These are phyloP conservation scores for Dasypolia templi DNA, from an alignment of 2,888 invertebrate species.

Conservation along the genomic window DNA sequence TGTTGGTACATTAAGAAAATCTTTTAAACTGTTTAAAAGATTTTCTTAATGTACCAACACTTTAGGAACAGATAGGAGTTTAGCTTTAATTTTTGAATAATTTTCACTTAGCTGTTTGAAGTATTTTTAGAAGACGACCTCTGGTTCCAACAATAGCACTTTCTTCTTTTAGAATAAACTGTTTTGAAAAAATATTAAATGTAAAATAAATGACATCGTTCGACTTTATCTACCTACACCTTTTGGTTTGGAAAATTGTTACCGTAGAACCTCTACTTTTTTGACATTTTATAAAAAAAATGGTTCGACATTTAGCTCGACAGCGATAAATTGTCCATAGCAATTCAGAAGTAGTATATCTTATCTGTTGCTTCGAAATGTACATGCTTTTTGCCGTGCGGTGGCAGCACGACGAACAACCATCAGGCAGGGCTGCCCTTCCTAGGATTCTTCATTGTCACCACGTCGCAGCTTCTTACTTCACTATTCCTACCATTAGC, in stretches of 20 bases:
- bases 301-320: conserved; percentile 60
- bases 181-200: too few relatives aligned
- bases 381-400: conserved; percentile 86
- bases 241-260: neutral
- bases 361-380: conserved; percentile 86
- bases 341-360: conserved; percentile 84
- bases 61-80: conserved; percentile 26
- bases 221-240: too few relatives aligned
- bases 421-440: conserved; percentile 82
- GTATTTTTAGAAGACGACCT: neutral
- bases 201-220: too few relatives aligned
- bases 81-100: conserved; percentile 18
- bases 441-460: conserved; percentile 67
- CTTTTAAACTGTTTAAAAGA: too few relatives aligned
- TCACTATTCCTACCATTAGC: conserved; percentile 62
- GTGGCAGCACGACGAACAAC: conserved; percentile 85
- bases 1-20: too few relatives aligned
- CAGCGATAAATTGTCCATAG: conserved; percentile 45
- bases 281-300: conserved; percentile 8
- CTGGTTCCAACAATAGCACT: conserved; percentile 11
- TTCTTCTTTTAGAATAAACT: neutral
- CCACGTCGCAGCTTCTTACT: conserved; percentile 63
- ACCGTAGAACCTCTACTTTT: neutral
- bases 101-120: conserved; percentile 14
- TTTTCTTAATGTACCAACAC: conserved; percentile 24